Evolutionary conservation across 2,797 vertebrate species (phyloP).

Genomic region (Furcifer pardalis): DNA sequence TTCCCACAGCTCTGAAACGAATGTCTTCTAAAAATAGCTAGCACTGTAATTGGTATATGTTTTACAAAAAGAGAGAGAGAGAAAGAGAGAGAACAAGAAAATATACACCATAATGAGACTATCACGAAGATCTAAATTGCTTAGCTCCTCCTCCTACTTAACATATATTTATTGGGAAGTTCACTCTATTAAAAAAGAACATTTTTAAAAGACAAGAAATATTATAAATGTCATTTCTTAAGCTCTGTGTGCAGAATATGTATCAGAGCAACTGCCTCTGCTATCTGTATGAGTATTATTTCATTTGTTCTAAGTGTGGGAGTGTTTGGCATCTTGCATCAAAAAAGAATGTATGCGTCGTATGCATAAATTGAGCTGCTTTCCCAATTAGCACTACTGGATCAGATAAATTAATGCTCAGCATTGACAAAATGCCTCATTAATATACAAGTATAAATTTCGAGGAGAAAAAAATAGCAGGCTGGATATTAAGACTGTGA

Average conservation of each 20-base stretch:
- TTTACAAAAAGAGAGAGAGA: conserved; percentile 58
- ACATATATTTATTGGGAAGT: conserved; percentile 9
- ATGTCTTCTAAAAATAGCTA: conserved; percentile 73
- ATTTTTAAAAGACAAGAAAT: conserved; percentile 48
- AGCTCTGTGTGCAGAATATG: conserved; percentile 34
- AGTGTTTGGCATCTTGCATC: conserved; percentile 53
- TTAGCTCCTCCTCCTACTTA: conserved; percentile 27
- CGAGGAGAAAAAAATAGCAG: conserved; percentile 7
- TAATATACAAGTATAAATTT: conserved; percentile 52
- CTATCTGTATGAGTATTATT: conserved; percentile 42
- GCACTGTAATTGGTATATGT: conserved; percentile 63
- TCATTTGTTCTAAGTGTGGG: conserved; percentile 43
- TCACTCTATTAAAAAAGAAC: conserved; percentile 59
- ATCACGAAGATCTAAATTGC: neutral
- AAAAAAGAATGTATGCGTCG: conserved; percentile 47
- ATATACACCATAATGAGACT: conserved; percentile 22
- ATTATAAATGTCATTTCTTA: conserved; percentile 57
- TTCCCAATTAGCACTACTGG: conserved; percentile 52
- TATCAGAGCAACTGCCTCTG: conserved; percentile 35
- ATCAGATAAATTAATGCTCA: conserved; percentile 58
- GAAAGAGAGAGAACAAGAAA: neutral
- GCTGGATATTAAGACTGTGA: conserved; percentile 37
- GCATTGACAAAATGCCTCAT: conserved; percentile 49
- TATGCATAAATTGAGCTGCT: conserved; percentile 31
- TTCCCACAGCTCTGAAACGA: conserved; percentile 73